Conservation (phyloP, 2,888 invertebrate species). For the Muscina levida region DNA sequence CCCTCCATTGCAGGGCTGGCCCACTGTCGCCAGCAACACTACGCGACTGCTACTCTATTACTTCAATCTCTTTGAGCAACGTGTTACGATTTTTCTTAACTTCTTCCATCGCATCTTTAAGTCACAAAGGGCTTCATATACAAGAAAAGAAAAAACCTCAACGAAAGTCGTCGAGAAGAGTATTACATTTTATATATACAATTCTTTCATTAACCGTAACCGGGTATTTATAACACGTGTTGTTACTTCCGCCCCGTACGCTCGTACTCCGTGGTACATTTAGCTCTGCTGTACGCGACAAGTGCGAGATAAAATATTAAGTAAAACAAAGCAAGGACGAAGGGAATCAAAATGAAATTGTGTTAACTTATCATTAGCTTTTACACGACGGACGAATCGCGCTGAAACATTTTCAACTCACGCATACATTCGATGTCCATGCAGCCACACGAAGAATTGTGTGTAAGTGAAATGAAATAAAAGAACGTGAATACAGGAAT, state of each 20-base stretch:
- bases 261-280: neutral
- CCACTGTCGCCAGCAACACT: neutral
- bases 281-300: neutral
- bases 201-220: slow-evolving; percentile 51
- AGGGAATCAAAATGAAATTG: slow-evolving; percentile 41
- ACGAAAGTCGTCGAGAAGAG: too few relatives aligned
- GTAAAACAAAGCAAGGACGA: slow-evolving; percentile 26
- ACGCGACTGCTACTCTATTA: too few relatives aligned
- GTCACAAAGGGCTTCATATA: neutral
- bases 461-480: neutral
- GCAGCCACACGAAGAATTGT: slow-evolving; percentile 15
- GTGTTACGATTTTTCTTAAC: slow-evolving; percentile 48
- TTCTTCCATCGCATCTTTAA: slow-evolving; percentile 1
- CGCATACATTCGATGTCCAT: slow-evolving; percentile 41
- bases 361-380: slow-evolving; percentile 63
- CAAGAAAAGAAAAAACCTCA: slow-evolving; percentile 1
- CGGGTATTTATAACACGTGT: slow-evolving; percentile 10
- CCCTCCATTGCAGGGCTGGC: too few relatives aligned
- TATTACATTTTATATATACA: slow-evolving; percentile 57
- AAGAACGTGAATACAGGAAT: neutral
- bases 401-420: too few relatives aligned
- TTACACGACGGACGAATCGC: slow-evolving; percentile 40
- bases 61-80: too few relatives aligned
- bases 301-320: neutral
- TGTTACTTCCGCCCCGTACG: slow-evolving; percentile 3